Evolutionary conservation across 2,888 invertebrate species (phyloP).

Genomic region (Synanthedon formicaeformis): DNA sequence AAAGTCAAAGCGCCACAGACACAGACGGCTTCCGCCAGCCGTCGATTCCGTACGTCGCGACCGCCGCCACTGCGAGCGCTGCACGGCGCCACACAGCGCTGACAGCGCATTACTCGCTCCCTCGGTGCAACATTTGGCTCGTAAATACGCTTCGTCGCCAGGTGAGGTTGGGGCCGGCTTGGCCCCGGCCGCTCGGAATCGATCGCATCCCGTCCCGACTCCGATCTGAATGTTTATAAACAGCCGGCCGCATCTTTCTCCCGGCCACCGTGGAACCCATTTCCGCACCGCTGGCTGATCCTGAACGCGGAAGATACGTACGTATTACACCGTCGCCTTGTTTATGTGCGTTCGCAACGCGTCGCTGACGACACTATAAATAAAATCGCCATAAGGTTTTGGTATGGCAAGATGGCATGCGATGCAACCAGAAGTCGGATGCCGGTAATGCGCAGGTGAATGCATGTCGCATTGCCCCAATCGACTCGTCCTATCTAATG

Average conservation of each 20-base stretch:
- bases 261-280: no score
- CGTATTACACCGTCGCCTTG: slow-evolving; percentile 31
- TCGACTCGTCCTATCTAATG: slow-evolving; percentile 10
- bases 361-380: slow-evolving; percentile 24
- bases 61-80: slow-evolving; percentile 10
- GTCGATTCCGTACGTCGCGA: slow-evolving; percentile 42
- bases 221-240: slow-evolving; percentile 63
- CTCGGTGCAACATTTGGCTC: slow-evolving; percentile 27
- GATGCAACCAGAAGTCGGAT: neutral
- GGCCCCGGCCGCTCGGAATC: slow-evolving; percentile 39
- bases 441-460: slow-evolving; percentile 4
- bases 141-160: slow-evolving; percentile 26
- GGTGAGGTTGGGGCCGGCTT: slow-evolving; percentile 44
- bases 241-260: slow-evolving; percentile 55
- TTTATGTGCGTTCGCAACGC: slow-evolving; percentile 23
- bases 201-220: slow-evolving; percentile 42
- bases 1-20: neutral
- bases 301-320: slow-evolving; percentile 47
- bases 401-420: no score
- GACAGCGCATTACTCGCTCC: slow-evolving; percentile 11
- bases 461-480: slow-evolving; percentile 8
- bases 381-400: slow-evolving; percentile 10
- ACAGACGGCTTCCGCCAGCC: slow-evolving; percentile 47
- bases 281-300: slow-evolving; percentile 26
- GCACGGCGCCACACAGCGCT: slow-evolving; percentile 19